Conservation (phyloP, 2,113 vertebrate species). For the Vicugna pacos region DNA sequence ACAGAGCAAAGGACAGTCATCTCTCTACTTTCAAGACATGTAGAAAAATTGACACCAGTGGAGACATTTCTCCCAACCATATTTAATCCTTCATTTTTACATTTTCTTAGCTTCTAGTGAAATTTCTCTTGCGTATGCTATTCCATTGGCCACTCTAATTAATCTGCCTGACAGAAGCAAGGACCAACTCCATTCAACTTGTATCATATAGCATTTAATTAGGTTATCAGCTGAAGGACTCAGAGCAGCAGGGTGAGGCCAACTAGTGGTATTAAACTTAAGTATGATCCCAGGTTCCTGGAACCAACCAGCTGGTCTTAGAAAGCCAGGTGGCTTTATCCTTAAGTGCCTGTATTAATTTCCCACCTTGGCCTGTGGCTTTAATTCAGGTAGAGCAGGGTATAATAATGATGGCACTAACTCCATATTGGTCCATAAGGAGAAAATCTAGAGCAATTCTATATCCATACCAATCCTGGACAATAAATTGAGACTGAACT, state of each 20-base stretch:
- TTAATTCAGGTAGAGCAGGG: not conserved
- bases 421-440: not conserved
- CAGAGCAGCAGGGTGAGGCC: not conserved
- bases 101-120: not conserved
- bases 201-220: constrained; percentile 19
- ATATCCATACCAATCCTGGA: not conserved
- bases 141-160: not conserved
- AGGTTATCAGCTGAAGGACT: not conserved
- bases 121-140: not conserved
- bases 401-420: not conserved
- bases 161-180: constrained; percentile 41
- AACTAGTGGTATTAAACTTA: not conserved
- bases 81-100: not conserved
- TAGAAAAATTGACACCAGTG: not conserved
- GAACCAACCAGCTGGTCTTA: not conserved
- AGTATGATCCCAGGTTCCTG: not conserved
- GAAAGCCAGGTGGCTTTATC: not conserved
- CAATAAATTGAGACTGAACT: not conserved
- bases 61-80: not conserved
- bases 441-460: constrained; percentile 32
- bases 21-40: not conserved
- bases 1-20: not conserved
- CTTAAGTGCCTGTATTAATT: constrained; percentile 38
- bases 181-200: not conserved
- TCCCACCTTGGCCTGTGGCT: not conserved